Evolutionary conservation across 2,113 vertebrate genomes (phyloP).

Genomic region (Chascanopsetta lugubris): DNA sequence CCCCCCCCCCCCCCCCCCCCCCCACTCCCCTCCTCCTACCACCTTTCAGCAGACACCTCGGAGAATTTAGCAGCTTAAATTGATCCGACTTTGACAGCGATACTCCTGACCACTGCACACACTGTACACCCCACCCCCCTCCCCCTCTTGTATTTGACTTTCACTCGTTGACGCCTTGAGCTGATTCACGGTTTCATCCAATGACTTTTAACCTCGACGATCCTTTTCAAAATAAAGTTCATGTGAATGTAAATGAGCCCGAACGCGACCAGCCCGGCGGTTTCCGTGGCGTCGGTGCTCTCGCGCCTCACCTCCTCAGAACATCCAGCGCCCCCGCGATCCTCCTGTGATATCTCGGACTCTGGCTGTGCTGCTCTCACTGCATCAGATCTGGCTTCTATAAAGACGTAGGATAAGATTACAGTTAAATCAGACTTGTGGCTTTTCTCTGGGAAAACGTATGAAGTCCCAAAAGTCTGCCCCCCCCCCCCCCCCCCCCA

Average conservation of each 20-base stretch:
- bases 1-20: constrained; percentile 46
- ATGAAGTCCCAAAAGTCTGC: constrained; percentile 81
- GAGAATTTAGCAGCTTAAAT: constrained; percentile 55
- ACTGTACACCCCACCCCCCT: not conserved
- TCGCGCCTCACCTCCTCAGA: not conserved
- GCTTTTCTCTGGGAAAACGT: constrained; percentile 81
- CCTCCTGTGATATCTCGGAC: constrained; percentile 28
- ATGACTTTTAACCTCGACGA: no score
- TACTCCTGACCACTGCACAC: constrained; percentile 18
- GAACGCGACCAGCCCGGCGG: no score
- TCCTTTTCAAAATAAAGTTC: no score
- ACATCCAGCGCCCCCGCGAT: not conserved
- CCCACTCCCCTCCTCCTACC: constrained; percentile 60
- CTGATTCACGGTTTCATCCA: no score
- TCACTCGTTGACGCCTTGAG: not conserved
- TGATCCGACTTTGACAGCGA: constrained; percentile 43
- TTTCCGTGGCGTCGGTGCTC: not conserved
- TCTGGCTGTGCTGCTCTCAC: constrained; percentile 49
- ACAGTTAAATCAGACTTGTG: constrained; percentile 82
- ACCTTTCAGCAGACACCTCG: constrained; percentile 77
- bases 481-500: no score
- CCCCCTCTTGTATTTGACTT: constrained; percentile 3
- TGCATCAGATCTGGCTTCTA: constrained; percentile 81
- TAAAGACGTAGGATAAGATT: constrained; percentile 84
- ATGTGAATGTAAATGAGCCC: no score